These are phyloP conservation scores for Caiman crocodilus DNA, from an alignment of 2,797 vertebrate genomes.

Conservation along the genomic window DNA sequence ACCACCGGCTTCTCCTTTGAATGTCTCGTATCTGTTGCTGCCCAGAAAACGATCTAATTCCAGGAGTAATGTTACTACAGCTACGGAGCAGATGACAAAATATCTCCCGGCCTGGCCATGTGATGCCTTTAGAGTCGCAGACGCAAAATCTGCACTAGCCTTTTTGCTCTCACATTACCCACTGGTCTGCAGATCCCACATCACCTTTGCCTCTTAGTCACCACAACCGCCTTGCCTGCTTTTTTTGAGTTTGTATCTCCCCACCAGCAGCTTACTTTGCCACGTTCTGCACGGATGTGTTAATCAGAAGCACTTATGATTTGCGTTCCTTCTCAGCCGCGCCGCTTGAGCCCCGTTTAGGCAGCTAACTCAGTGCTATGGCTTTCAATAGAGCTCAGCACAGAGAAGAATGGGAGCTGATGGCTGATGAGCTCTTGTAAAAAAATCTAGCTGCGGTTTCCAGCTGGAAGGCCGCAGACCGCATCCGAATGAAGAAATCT, in stretches of 20 bases:
- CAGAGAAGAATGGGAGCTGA: background rate
- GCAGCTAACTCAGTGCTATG: background rate
- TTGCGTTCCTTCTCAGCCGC: too few relatives aligned
- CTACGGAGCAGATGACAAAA: background rate
- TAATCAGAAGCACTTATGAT: too few relatives aligned
- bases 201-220: too few relatives aligned
- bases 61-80: background rate
- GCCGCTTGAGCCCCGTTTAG: background rate
- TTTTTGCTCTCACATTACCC: background rate
- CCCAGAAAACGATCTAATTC: background rate
- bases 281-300: background rate
- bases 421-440: background rate
- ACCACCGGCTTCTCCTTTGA: background rate
- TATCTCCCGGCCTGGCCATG: background rate
- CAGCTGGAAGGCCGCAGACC: background rate
- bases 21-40: fast-evolving
- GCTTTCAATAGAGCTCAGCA: background rate
- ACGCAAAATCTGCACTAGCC: background rate
- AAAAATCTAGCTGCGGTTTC: background rate
- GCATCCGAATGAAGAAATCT: background rate
- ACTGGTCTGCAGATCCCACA: background rate
- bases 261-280: background rate
- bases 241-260: background rate
- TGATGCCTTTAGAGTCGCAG: fast-evolving
- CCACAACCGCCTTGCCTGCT: background rate